A percentile compares a stretch with the other conserved stretches of the same genome.
phyloP scores from a whole-genome alignment of 2,888 invertebrate species.

The Malthinus seriepunctatus region DNA sequence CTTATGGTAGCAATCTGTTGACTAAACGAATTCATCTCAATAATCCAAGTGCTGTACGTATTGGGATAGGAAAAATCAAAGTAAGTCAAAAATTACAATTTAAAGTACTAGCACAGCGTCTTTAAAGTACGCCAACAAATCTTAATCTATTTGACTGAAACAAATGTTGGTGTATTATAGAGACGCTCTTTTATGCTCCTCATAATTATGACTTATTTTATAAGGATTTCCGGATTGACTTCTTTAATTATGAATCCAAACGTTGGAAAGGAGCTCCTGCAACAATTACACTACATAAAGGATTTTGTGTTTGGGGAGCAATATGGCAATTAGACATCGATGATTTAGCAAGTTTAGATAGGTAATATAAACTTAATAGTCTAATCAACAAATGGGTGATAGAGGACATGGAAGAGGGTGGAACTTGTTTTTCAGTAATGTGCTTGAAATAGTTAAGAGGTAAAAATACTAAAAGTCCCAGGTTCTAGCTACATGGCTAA shows the following conservation, averaged over 20 bases:
- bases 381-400: too few relatives aligned
- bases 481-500: too few relatives aligned
- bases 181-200: background rate
- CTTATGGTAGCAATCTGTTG: slow-evolving; percentile 87
- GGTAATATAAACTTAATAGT: too few relatives aligned
- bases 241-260: slow-evolving; percentile 61
- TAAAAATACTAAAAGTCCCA: too few relatives aligned
- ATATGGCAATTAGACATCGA: slow-evolving; percentile 71
- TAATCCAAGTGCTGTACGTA: slow-evolving; percentile 74
- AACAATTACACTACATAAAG: slow-evolving; percentile 70
- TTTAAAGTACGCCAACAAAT: too few relatives aligned
- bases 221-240: slow-evolving; percentile 67
- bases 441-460: too few relatives aligned
- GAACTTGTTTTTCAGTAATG: too few relatives aligned
- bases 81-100: slow-evolving; percentile 41
- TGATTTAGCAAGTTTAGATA: slow-evolving; percentile 69
- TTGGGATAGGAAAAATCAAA: slow-evolving; percentile 68
- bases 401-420: too few relatives aligned
- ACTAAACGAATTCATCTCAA: slow-evolving; percentile 77
- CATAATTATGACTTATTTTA: background rate
- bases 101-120: background rate
- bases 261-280: slow-evolving; percentile 83
- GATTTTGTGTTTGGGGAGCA: slow-evolving; percentile 71
- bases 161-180: too few relatives aligned
- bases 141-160: too few relatives aligned